These are phyloP conservation scores for Epinephelus lanceolatus DNA, from an alignment of 2,113 vertebrate species.

Conservation along the genomic window DNA sequence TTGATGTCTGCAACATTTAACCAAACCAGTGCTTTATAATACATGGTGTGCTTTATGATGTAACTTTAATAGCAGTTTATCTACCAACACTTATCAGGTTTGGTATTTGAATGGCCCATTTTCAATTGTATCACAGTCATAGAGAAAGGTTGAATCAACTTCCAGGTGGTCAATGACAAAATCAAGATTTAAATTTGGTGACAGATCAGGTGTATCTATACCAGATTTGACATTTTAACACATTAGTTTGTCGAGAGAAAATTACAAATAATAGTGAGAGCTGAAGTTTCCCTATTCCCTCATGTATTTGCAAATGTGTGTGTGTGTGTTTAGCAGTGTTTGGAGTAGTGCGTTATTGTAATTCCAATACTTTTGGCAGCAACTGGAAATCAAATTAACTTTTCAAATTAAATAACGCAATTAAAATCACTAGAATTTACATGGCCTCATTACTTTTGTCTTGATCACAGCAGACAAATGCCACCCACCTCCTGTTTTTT, in stretches of 20 bases:
- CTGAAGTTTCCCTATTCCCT: not conserved
- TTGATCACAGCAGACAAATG: too few species aligned
- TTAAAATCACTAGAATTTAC: too few species aligned
- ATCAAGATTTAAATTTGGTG: conserved; percentile 14
- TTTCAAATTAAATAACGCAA: too few species aligned
- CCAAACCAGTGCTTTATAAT: not conserved
- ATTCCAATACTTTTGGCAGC: too few species aligned
- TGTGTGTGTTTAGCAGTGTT: too few species aligned
- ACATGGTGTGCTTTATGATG: not conserved
- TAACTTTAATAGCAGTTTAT: not conserved
- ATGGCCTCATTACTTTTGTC: too few species aligned
- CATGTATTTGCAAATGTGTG: too few species aligned
- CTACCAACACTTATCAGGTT: not conserved
- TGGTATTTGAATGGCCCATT: not conserved
- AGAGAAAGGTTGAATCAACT: not conserved
- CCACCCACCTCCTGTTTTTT: too few species aligned
- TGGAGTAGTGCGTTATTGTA: too few species aligned
- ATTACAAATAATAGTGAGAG: too few species aligned
- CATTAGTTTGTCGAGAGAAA: not conserved
- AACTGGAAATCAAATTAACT: too few species aligned
- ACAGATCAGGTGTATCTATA: not conserved
- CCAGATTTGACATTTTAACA: conserved; percentile 11
- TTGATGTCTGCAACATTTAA: not conserved
- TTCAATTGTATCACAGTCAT: not conserved
- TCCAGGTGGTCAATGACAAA: not conserved